Base-by-base conservation (phyloP, 30 jellyfish, hydroid and myxozoan species). In the Chrysaora quinquecirrha region DNA sequence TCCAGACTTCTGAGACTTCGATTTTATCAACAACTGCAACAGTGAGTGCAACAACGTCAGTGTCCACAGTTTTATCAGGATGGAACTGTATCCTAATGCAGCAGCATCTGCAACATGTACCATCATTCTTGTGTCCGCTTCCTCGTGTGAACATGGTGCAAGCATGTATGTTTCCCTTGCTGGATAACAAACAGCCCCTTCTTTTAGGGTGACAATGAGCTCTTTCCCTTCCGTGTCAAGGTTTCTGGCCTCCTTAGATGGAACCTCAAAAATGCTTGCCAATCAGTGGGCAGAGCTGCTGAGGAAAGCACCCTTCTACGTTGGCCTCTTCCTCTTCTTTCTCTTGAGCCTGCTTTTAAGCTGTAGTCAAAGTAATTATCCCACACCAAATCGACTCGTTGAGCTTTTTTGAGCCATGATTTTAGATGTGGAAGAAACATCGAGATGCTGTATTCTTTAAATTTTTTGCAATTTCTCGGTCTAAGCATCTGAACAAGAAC, bases 21-120 rank as follows among this genome's bases (percentile, higher is more conserved):
- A 29, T 23, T 31, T 67, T 29, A 31, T 20, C 20, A 23, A 12
- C 9, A 12, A 24, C 34, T 14, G 69, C 79, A 33, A n/a, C 11
- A 7, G 43, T 82, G 12, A 48, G 12, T 9, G 43, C 30, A 34
- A 22, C 83, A 22, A 33, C 84, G 19, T 72, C 82, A 22, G 79
- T 14, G 68, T 67, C 79, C 73, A n/a, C n/a, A n/a, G 22, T 14
- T 28, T 28, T 14, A 10, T 10, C 14, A n/a, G 80, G n/a, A 29
- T n/a, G n/a, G n/a, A n/a, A n/a, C n/a, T n/a, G n/a, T n/a, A n/a
- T n/a, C n/a, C n/a, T n/a, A n/a, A n/a, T n/a, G n/a, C n/a, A n/a
- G n/a, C n/a, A n/a, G n/a, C n/a, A n/a, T 10, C 10, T 14, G 30
- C 14, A 10, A 28, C 14, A 61, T 10, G 11, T n/a, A n/a, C n/a